Conservation (phyloP, 2,797 vertebrate genomes). For the Chloroceryle amazona region DNA sequence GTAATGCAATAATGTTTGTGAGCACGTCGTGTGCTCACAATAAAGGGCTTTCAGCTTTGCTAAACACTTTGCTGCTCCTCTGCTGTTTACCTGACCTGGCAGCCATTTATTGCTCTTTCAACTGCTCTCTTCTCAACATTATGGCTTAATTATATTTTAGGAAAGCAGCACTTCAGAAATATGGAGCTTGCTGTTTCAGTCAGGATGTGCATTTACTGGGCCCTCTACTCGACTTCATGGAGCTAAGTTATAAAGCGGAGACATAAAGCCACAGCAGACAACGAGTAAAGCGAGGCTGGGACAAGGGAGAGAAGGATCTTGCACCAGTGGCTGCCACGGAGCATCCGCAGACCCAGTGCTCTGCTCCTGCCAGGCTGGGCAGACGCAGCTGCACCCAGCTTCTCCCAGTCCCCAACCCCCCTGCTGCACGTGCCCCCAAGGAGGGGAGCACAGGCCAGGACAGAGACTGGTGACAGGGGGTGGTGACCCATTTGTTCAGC, state of each 20-base stretch:
- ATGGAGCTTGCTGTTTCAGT: neutral
- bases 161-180: constrained; percentile 1
- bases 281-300: neutral
- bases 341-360: rapidly evolving
- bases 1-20: neutral
- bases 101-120: constrained; percentile 54
- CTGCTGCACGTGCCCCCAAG: rapidly evolving
- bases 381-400: rapidly evolving
- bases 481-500: neutral
- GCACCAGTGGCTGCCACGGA: rapidly evolving
- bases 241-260: neutral
- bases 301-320: neutral
- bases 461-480: neutral
- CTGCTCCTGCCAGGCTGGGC: neutral
- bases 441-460: neutral
- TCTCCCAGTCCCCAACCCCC: neutral
- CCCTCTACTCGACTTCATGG: neutral
- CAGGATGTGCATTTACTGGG: neutral
- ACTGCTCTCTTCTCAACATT: constrained; percentile 37
- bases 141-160: constrained; percentile 59
- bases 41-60: constrained; percentile 22
- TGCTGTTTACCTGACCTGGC: constrained; percentile 42
- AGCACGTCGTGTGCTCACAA: neutral
- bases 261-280: neutral
- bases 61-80: neutral